These are phyloP conservation scores for Pseudomyrmex flavicornis DNA, from an alignment of 1,140 invertebrate genomes.

Conservation along the genomic window DNA sequence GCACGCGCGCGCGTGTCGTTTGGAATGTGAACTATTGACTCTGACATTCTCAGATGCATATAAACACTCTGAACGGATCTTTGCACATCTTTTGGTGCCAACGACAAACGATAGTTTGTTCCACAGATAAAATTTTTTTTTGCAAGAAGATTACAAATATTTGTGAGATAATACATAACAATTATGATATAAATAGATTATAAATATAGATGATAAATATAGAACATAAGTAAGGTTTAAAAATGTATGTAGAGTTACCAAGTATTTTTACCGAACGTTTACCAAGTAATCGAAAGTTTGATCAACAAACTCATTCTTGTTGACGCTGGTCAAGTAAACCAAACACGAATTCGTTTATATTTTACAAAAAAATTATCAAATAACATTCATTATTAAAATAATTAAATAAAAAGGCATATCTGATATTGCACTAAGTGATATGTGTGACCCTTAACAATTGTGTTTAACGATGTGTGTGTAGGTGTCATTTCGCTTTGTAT, in stretches of 20 bases:
- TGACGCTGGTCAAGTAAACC: slow-evolving; percentile 65
- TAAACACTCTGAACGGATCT: background rate
- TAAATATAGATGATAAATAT: too few species aligned
- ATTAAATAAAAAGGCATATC: slow-evolving; percentile 9
- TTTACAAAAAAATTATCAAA: slow-evolving; percentile 27
- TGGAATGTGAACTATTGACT: slow-evolving; percentile 72
- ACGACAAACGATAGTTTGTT: background rate
- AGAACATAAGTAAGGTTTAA: background rate
- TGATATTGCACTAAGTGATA: slow-evolving; percentile 19
- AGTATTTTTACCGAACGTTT: slow-evolving; percentile 23
- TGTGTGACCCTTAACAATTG: background rate
- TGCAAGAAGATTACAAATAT: slow-evolving; percentile 2
- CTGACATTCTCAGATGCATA: slow-evolving; percentile 47
- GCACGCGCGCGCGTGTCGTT: background rate
- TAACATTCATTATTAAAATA: slow-evolving; percentile 8
- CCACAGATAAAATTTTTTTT: background rate
- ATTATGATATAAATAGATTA: too few species aligned
- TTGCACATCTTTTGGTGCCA: background rate
- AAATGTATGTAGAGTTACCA: slow-evolving; percentile 30
- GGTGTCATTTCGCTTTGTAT: too few species aligned
- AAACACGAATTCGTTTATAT: slow-evolving; percentile 2
- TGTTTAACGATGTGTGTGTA: too few species aligned
- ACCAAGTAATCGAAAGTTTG: slow-evolving; percentile 83
- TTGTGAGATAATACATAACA: slow-evolving; percentile 19
- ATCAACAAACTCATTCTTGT: slow-evolving; percentile 81